Evolutionary conservation across 1,140 invertebrate genomes (phyloP), one percentile per base, ranked within the genome.

Genomic region (Pentalonia nigronervosa): DNA sequence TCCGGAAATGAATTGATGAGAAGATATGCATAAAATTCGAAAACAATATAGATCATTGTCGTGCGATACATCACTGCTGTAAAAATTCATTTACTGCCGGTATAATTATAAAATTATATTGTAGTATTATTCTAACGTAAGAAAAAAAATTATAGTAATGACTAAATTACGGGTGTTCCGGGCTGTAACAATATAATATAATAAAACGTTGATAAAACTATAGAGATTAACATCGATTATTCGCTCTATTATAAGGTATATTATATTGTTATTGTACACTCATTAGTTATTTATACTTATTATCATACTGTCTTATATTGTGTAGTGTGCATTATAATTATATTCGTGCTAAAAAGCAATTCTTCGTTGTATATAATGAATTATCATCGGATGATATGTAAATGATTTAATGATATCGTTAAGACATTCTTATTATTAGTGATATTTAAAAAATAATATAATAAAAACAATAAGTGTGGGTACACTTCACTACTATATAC

Each of bases 11-110:
- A 47, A 21, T 34, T 34, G 20, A 88, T 88, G 30, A 17, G 8
- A 88, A 53, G 21, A 76, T 6, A 56, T 89, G 8, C 34, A 56
- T 56, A 41, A 50, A 25, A 56, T 41, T 89, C 8, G n/a, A 56
- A 56, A 89, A 89, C 88, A 89, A 89, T 89, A 89, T 56, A 89
- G 88, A 89, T 89, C 48, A 89, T 56, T 56, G n/a, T 36, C 50
- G n/a, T 4, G 2, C 41, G 41, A 41, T 2, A 41, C 41, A n/a
- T n/a, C n/a, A 41, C 88, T 11, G 34, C 30, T 45, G 14, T n/a
- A 88, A 41, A 41, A 41, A 45, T 25, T 2, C 45, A 84, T 9
- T 76, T 76, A 76, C 14, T 76, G 4, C 14, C 36, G 2, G 45
- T 45, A 41, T 84, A 45, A 45, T 25, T 11, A 84, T 41, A 81